Percentiles rank a stretch among this genome's conserved stretches.
phyloP scores from a whole-genome alignment of 2,888 invertebrate species.

The Aphidius colemani region DNA sequence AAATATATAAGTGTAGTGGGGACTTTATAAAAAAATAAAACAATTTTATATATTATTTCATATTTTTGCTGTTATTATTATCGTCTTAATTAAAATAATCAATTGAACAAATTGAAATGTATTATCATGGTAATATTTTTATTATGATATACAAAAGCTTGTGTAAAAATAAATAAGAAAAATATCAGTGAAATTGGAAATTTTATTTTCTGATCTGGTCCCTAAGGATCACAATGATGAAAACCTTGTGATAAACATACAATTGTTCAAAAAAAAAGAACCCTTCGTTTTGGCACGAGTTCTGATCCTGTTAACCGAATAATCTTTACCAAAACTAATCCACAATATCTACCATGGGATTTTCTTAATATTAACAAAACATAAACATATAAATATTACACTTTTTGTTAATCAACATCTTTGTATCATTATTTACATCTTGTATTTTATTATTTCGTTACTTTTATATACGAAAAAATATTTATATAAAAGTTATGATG shows the following conservation, averaged over 20 bases:
- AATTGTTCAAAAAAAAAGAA: constrained; percentile 40
- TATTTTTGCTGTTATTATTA: constrained; percentile 5
- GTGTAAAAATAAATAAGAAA: too few species aligned
- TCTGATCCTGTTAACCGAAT: constrained; percentile 58
- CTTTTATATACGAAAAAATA: too few species aligned
- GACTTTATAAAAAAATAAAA: constrained; percentile 25
- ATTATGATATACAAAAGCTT: too few species aligned
- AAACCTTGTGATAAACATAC: constrained; percentile 22
- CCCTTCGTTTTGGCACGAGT: constrained; percentile 45
- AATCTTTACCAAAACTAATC: constrained; percentile 40
- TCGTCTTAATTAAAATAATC: background rate
- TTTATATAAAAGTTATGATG: too few species aligned
- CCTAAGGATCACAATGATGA: constrained; percentile 19
- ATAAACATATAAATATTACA: background rate
- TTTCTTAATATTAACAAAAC: background rate
- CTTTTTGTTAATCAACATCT: constrained; percentile 3
- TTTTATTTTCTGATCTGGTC: constrained; percentile 8
- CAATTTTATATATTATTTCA: background rate
- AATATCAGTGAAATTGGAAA: background rate
- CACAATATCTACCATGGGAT: constrained; percentile 35
- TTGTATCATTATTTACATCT: background rate
- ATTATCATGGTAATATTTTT: too few species aligned
- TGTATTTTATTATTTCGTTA: too few species aligned
- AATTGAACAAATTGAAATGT: too few species aligned
- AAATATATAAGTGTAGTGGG: constrained; percentile 29